These are phyloP conservation scores for Eulemur mongoz DNA, from an alignment of 2,797 vertebrate species.

Conservation along the genomic window DNA sequence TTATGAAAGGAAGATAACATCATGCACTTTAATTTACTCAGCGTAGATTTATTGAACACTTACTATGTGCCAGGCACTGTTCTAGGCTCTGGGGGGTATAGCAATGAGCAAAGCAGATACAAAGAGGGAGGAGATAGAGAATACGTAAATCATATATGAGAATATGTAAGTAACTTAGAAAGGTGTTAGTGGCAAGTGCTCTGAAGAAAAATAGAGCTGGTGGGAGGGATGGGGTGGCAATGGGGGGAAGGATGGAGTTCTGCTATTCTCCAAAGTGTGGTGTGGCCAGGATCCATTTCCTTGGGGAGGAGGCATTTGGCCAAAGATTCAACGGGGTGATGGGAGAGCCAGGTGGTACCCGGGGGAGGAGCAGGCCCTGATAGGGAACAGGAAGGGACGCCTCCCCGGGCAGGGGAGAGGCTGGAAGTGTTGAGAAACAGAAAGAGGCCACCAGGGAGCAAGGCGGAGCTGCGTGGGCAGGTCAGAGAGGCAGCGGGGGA, in stretches of 20 bases:
- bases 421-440: neutral
- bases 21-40: neutral
- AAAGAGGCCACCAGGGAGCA: neutral
- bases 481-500: neutral
- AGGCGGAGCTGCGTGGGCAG: neutral
- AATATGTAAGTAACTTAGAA: neutral
- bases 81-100: neutral
- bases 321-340: neutral
- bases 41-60: neutral
- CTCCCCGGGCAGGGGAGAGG: neutral
- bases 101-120: neutral
- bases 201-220: neutral
- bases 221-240: neutral
- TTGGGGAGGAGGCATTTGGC: neutral
- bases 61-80: neutral
- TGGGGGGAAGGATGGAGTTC: neutral
- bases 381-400: accelerated
- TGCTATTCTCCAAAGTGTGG: neutral
- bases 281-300: neutral
- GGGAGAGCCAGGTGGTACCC: neutral
- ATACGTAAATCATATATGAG: neutral
- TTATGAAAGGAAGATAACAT: neutral
- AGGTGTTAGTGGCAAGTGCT: neutral
- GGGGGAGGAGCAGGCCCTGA: neutral
- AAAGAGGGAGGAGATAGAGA: neutral